Conservation (phyloP, 2,888 invertebrate genomes). For the Smittia aterrima region DNA sequence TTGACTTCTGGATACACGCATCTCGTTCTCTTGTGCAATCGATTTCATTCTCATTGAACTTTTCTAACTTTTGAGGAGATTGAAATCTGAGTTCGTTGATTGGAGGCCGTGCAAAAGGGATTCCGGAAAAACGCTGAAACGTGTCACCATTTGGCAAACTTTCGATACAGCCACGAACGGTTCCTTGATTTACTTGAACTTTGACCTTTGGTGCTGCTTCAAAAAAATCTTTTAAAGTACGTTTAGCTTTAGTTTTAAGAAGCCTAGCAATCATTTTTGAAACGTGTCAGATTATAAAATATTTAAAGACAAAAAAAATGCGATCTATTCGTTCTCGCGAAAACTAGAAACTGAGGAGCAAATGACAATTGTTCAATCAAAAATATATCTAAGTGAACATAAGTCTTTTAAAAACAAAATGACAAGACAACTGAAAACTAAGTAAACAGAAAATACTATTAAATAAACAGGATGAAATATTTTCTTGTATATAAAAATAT, state of each 20-base stretch:
- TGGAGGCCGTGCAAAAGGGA: constrained; percentile 63
- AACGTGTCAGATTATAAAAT: no score
- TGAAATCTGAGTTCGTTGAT: constrained; percentile 53
- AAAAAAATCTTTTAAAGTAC: background rate
- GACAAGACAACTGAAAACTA: no score
- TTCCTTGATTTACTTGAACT: constrained; percentile 53
- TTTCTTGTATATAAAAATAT: no score
- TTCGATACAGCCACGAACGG: constrained; percentile 54
- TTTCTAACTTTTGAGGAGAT: constrained; percentile 49
- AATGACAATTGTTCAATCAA: no score
- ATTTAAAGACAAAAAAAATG: no score
- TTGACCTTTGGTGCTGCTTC: constrained; percentile 18
- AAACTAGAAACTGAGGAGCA: no score
- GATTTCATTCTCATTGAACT: constrained; percentile 47
- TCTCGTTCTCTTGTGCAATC: constrained; percentile 50
- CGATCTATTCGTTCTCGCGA: no score
- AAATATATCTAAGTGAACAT: no score
- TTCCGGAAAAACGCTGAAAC: constrained; percentile 57
- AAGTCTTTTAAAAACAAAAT: no score
- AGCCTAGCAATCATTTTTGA: constrained; percentile 22
- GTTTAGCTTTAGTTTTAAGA: background rate
- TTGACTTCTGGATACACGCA: constrained; percentile 49
- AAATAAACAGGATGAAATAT: background rate
- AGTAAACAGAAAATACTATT: no score
- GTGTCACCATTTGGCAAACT: constrained; percentile 51